These are phyloP conservation scores for Gila robusta DNA, from an alignment of 2,797 vertebrate species.

Conservation along the genomic window DNA sequence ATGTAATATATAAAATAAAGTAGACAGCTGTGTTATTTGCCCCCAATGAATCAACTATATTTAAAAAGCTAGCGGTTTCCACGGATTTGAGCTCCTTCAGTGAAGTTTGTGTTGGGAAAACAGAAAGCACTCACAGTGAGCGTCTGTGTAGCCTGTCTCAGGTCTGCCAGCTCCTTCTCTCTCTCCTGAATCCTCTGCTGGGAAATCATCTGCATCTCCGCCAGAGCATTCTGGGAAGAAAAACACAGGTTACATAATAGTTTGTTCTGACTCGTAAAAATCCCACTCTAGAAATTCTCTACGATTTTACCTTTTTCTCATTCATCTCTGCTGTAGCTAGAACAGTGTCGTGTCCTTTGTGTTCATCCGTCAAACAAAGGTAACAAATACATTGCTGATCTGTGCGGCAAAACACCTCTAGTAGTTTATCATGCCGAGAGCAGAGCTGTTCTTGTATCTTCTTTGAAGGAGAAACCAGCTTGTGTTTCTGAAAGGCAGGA, in stretches of 20 bases:
- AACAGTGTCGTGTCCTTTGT: conserved; percentile 82
- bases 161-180: conserved; percentile 76
- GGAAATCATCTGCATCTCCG: conserved; percentile 73
- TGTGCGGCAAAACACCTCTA: conserved; percentile 88
- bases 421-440: conserved; percentile 82
- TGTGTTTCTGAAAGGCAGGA: conserved; percentile 87
- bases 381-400: conserved; percentile 88
- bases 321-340: conserved; percentile 77
- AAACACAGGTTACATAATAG: neutral
- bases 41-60: neutral
- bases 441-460: conserved; percentile 86
- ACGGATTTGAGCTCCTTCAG: neutral
- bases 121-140: conserved; percentile 72
- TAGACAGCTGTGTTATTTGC: neutral
- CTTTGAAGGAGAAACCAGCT: conserved; percentile 79
- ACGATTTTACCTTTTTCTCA: conserved; percentile 81
- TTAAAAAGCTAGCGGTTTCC: neutral
- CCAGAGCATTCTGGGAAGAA: conserved; percentile 70
- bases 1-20: neutral
- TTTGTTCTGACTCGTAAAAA: neutral
- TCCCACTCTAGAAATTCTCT: neutral
- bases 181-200: conserved; percentile 74
- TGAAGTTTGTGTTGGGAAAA: neutral
- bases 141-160: conserved; percentile 75
- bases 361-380: conserved; percentile 86